These are phyloP conservation scores for Hydropsyche betteni DNA, from an alignment of 2,888 invertebrate species.

Conservation along the genomic window DNA sequence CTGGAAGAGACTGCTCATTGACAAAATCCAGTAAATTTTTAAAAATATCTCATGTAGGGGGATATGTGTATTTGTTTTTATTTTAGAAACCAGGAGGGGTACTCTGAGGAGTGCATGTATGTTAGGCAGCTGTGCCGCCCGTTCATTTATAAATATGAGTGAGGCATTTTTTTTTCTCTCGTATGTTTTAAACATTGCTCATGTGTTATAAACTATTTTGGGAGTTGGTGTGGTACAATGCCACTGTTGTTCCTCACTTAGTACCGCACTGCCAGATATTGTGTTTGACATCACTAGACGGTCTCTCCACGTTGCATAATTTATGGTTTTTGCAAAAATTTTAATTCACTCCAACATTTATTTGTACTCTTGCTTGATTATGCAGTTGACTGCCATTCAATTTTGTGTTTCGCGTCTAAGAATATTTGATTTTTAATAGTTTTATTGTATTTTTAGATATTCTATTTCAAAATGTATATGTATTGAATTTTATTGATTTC, in stretches of 20 bases:
- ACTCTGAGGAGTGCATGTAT: constrained; percentile 21
- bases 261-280: constrained; percentile 13
- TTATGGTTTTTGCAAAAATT: no score
- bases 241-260: constrained; percentile 38
- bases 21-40: not conserved
- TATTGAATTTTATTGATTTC: no score
- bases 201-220: constrained; percentile 61
- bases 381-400: no score
- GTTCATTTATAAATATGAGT: constrained; percentile 44
- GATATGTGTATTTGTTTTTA: constrained; percentile 1
- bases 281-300: not conserved
- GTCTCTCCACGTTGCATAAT: not conserved
- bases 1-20: no score
- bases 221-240: constrained; percentile 54
- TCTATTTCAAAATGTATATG: no score
- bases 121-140: constrained; percentile 35
- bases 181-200: constrained; percentile 64
- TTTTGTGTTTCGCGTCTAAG: no score
- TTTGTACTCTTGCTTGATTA: no score
- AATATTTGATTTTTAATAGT: no score
- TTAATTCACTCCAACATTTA: no score
- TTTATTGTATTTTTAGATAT: no score
- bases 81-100: not conserved
- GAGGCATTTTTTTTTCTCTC: constrained; percentile 40
- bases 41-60: constrained; percentile 14